A percentile compares a stretch with the other conserved stretches of the same genome.
These are phyloP conservation scores for Nomada fucata DNA, from an alignment of 2,888 invertebrate genomes.

Conservation along the genomic window DNA sequence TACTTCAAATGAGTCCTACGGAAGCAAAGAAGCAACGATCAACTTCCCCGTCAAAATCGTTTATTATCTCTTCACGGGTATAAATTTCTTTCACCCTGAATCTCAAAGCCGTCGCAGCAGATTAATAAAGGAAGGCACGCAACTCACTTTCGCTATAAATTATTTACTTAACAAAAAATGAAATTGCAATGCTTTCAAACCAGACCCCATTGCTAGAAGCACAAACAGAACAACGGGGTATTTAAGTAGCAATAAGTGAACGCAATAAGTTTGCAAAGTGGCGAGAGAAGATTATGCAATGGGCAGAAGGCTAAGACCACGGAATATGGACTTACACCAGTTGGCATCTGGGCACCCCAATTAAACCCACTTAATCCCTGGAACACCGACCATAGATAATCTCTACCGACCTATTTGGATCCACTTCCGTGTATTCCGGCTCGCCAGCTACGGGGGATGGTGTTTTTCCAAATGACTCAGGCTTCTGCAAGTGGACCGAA, in stretches of 20 bases:
- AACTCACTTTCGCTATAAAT: no score
- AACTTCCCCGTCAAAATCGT: neutral
- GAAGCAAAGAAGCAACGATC: neutral
- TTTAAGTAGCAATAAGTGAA: neutral
- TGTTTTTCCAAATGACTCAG: constrained; percentile 62
- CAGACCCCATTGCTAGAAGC: neutral
- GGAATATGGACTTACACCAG: constrained; percentile 43
- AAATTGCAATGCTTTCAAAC: neutral
- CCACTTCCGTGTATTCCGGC: constrained; percentile 67
- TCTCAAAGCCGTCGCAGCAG: no score
- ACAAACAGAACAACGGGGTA: constrained; percentile 2
- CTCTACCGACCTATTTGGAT: constrained; percentile 60
- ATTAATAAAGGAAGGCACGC: neutral
- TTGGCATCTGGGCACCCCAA: constrained; percentile 48
- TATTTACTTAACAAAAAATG: no score
- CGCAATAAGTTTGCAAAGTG: constrained; percentile 12
- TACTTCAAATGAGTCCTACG: constrained; percentile 47
- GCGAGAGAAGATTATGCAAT: constrained; percentile 36
- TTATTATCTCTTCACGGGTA: neutral
- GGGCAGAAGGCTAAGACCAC: constrained; percentile 20
- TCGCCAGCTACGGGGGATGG: constrained; percentile 51
- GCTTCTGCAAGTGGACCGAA: constrained; percentile 53
- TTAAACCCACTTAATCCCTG: constrained; percentile 51
- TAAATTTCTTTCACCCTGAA: no score
- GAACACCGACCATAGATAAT: constrained; percentile 43